Evolutionary conservation across 2,113 vertebrate genomes (phyloP), one percentile per base, ranked within the genome.

Genomic region (Eublepharis macularius): DNA sequence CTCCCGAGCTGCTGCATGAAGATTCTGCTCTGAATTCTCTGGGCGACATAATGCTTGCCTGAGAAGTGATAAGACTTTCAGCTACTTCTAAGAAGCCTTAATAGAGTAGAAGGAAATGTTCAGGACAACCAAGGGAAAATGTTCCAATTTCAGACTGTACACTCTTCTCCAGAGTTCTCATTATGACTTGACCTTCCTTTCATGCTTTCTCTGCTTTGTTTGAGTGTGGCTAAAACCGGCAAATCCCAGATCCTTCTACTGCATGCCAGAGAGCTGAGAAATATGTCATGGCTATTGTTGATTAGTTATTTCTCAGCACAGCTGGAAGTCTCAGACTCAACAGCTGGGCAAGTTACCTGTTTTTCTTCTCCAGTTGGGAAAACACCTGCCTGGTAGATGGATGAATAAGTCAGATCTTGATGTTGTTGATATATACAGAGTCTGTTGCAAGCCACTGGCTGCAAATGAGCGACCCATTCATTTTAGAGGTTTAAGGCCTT

Each of bases 301-400:
- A 81, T 72, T 90, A 0, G 0, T 79, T 92, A 74, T 81, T 92
- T 90, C 74, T 78, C 88, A 74, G 85, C 87, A 82, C 90, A 84
- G 83, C 74, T 91, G 81, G n/a, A 82, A 51, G 81, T 81, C 16
- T 80, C 88, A 85, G 84, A 10, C 88, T 77, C 39, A 87, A 13
- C 72, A 74, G 87, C 82, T 92, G 86, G 91, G 79, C 74, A 91
- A n/a, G n/a, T 86, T 92, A 91, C 91, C 91, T 94, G 83, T 73
- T 83, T 89, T 80, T 86, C 80, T n/a, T 39, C 86, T 68, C 86
- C 86, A 92, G 85, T 90, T 92, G 92, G 86, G 85, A 75, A 86
- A 92, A 47, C 89, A 91, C 82, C 91, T 94, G 89, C 85, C 77
- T 4, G 43, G 60, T 29, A 9, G 66, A 63, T 57, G 54, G 78